phyloP scores from a whole-genome alignment of 2,888 invertebrate species.

The Apamea sordens region DNA sequence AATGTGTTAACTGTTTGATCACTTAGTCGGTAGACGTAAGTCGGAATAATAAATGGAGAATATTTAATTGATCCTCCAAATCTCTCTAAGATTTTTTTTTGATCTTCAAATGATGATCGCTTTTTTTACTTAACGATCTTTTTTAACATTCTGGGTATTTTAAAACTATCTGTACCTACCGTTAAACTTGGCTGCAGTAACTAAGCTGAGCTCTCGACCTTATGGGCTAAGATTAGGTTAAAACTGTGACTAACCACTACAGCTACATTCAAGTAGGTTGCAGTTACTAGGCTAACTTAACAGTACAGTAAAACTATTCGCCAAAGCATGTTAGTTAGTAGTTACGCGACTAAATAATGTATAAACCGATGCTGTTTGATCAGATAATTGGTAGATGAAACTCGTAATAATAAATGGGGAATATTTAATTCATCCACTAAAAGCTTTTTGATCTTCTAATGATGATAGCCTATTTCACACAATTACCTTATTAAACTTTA shows the following conservation, averaged over 20 bases:
- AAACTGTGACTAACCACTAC: no score
- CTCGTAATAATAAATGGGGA: constrained; percentile 31
- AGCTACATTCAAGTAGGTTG: no score
- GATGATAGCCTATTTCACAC: background rate
- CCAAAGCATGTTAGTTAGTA: constrained; percentile 9
- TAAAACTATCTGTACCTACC: no score
- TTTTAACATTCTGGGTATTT: no score
- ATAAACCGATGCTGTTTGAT: constrained; percentile 12
- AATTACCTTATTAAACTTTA: background rate
- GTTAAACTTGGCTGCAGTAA: background rate
- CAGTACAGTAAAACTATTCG: constrained; percentile 26
- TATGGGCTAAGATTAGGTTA: background rate
- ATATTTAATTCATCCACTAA: background rate
- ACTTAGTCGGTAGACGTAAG: constrained; percentile 17
- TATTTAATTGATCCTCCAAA: background rate
- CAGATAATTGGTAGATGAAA: constrained; percentile 22
- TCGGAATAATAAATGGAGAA: constrained; percentile 31
- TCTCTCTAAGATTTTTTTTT: background rate
- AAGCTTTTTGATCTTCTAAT: background rate
- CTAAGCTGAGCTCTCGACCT: background rate
- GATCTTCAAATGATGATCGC: background rate
- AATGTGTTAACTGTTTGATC: constrained; percentile 11
- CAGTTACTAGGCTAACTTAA: constrained; percentile 1
- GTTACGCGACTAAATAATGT: constrained; percentile 12
- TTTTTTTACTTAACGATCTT: background rate